Conservation (phyloP, 2,113 vertebrate species). For the Myanophis thanlyinensis region DNA sequence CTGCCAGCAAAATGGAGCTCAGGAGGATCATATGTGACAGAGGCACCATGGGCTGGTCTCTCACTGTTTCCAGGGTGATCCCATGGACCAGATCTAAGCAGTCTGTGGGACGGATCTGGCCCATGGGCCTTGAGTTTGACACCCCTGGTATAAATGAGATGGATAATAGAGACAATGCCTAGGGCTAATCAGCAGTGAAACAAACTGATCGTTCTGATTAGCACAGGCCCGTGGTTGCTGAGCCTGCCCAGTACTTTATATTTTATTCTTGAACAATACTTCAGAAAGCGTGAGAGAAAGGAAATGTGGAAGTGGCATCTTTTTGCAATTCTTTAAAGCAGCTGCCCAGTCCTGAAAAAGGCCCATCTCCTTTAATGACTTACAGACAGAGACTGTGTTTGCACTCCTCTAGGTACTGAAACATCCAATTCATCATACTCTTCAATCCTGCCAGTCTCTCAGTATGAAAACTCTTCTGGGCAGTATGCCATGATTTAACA, state of each 20-base stretch:
- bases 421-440: not conserved
- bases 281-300: not conserved
- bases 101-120: too few species aligned
- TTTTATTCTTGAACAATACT: not conserved
- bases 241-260: not conserved
- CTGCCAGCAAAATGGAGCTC: too few species aligned
- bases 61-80: too few species aligned
- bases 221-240: not conserved
- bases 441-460: not conserved
- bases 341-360: not conserved
- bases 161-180: not conserved
- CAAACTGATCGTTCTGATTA: not conserved
- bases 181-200: not conserved
- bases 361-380: not conserved
- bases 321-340: not conserved
- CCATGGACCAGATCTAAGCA: too few species aligned
- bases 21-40: too few species aligned
- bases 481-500: not conserved
- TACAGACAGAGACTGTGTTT: not conserved
- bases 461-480: not conserved
- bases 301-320: not conserved
- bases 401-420: not conserved
- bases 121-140: too few species aligned
- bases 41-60: too few species aligned
- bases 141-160: not conserved